These are phyloP conservation scores for Salmo trutta DNA, from an alignment of 2,797 vertebrate species.

Conservation along the genomic window DNA sequence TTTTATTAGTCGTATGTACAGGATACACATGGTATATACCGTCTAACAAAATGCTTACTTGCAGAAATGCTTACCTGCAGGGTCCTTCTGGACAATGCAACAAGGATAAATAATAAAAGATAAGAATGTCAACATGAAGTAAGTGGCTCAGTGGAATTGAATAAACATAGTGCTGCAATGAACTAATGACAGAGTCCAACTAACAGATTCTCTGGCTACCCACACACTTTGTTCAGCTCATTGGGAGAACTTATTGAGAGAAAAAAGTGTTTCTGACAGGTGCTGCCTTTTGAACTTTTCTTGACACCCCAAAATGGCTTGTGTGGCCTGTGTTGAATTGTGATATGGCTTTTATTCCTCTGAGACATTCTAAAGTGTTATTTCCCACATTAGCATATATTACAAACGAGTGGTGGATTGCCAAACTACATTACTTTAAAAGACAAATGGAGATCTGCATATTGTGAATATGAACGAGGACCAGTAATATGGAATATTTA, in stretches of 20 bases:
- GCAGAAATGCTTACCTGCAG: too few relatives aligned
- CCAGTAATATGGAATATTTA: constrained; percentile 72
- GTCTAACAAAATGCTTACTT: too few relatives aligned
- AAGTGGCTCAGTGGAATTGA: not conserved
- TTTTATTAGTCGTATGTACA: too few relatives aligned
- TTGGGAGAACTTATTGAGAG: constrained; percentile 29
- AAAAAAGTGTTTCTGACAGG: constrained; percentile 30
- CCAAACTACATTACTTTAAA: constrained; percentile 67
- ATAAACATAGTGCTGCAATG: constrained; percentile 20
- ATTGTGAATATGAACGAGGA: constrained; percentile 61
- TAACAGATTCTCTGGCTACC: constrained; percentile 49
- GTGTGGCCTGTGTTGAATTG: constrained; percentile 51
- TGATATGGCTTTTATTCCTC: constrained; percentile 63
- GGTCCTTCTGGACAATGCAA: too few relatives aligned
- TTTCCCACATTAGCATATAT: constrained; percentile 74
- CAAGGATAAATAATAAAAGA: not conserved
- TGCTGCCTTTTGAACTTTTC: constrained; percentile 46
- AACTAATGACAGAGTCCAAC: constrained; percentile 62
- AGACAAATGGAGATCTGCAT: constrained; percentile 66
- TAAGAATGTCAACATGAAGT: not conserved
- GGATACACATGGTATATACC: too few relatives aligned
- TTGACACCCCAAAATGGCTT: constrained; percentile 35
- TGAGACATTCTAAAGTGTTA: constrained; percentile 69
- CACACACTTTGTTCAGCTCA: constrained; percentile 24
- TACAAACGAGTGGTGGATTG: constrained; percentile 61